Conservation (phyloP, 2,113 vertebrate genomes). For the Eudyptes chrysolophus region DNA sequence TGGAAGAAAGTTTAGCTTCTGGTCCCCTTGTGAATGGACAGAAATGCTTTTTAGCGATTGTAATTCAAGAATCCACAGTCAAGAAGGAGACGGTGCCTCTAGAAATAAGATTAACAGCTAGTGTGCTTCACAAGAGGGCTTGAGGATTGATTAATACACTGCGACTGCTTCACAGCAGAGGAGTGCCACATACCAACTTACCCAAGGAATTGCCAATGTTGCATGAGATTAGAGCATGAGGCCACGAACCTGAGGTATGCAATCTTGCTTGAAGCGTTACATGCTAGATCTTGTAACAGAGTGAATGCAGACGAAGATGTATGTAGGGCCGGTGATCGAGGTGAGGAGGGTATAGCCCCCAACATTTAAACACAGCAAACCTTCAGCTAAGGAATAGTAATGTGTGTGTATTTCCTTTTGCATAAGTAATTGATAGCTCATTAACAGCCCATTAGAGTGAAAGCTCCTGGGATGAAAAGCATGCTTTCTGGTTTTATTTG, state of each 20-base stretch:
- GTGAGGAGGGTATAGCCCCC: background rate
- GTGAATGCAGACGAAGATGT: background rate
- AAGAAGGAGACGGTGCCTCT: conserved; percentile 16
- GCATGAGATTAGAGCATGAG: background rate
- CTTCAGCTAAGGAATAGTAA: background rate
- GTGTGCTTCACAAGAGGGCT: conserved; percentile 24
- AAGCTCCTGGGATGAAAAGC: conserved; percentile 27
- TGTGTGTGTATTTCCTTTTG: conserved; percentile 7
- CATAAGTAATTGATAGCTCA: conserved; percentile 48
- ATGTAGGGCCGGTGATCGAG: background rate
- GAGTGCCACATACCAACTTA: background rate
- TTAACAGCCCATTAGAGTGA: conserved; percentile 32
- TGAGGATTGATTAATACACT: conserved; percentile 27
- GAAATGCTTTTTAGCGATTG: conserved; percentile 25
- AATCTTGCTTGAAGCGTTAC: background rate
- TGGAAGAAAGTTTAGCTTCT: conserved; percentile 18
- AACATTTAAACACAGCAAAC: background rate
- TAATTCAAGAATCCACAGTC: conserved; percentile 19
- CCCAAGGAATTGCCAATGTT: background rate
- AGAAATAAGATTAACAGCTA: conserved; percentile 54
- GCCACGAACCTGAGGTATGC: background rate
- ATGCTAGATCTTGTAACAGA: background rate
- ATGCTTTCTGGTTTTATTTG: background rate
- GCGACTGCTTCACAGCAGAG: background rate
- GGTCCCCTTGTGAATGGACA: background rate